Conservation (phyloP, 2,888 invertebrate species). For the Lycocerus yunnanus region DNA sequence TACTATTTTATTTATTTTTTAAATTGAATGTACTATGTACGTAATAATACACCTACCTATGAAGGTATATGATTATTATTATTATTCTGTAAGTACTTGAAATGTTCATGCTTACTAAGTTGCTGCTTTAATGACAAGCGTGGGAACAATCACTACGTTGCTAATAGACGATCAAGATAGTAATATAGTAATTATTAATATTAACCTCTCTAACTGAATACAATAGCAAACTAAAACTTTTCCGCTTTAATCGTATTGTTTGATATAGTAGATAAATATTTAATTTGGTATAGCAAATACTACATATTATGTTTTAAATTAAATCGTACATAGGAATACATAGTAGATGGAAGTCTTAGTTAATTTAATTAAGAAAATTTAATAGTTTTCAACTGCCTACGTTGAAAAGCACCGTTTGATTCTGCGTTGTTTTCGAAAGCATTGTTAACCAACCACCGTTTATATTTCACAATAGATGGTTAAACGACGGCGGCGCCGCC, state of each 20-base stretch:
- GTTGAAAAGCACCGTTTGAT: background rate
- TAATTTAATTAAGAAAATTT: background rate
- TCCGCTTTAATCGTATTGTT: background rate
- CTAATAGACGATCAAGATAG: background rate
- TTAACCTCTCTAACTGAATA: background rate
- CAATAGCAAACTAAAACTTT: background rate
- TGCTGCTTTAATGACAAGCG: background rate
- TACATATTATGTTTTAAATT: background rate
- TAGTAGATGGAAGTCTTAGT: background rate
- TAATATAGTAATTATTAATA: background rate
- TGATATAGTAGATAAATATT: background rate
- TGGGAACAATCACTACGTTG: background rate
- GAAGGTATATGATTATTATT: constrained; percentile 23
- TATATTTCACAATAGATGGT: constrained; percentile 39
- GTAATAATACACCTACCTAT: too few relatives aligned
- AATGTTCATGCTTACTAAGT: background rate
- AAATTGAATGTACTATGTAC: too few relatives aligned
- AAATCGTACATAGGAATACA: background rate
- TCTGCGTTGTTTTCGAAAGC: background rate
- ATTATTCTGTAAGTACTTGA: background rate
- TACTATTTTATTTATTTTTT: too few relatives aligned
- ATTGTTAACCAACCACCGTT: constrained; percentile 27
- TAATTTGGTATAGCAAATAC: background rate
- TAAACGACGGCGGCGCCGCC: constrained; percentile 48
- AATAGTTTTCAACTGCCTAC: background rate